Percentiles rank a stretch among this genome's conserved stretches.
Evolutionary conservation across 2,113 vertebrate genomes (phyloP).

Genomic region (Notarius lentiginosus): DNA sequence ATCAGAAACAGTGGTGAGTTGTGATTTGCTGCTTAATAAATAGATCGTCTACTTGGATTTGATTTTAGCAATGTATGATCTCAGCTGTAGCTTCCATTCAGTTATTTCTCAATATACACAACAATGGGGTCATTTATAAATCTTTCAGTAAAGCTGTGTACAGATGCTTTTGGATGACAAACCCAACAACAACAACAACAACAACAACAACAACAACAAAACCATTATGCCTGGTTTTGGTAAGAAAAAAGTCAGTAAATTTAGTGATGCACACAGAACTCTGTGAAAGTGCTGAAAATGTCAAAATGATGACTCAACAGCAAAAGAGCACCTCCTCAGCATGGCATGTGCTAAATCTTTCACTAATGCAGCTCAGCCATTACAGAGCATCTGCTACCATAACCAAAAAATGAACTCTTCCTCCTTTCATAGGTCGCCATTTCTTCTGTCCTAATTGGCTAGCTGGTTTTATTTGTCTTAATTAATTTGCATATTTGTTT

Average conservation of each 20-base stretch:
- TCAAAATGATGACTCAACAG: background rate
- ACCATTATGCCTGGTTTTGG: background rate
- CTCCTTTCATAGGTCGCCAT: background rate
- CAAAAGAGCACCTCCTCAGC: background rate
- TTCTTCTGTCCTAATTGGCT: background rate
- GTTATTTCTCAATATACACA: background rate
- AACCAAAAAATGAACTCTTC: background rate
- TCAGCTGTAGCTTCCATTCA: background rate
- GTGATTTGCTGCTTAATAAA: background rate
- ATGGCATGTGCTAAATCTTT: background rate
- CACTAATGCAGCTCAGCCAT: background rate
- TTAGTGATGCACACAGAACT: background rate
- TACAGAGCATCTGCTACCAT: background rate
- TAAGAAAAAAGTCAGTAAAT: no score
- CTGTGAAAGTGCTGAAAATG: background rate
- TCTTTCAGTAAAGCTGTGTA: background rate
- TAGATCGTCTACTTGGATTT: background rate
- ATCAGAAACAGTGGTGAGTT: slow-evolving; percentile 88
- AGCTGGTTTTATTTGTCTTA: no score
- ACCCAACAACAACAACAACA: background rate
- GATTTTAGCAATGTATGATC: background rate
- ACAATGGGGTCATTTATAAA: background rate
- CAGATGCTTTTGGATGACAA: background rate
- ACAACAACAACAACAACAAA: no score
- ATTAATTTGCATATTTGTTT: background rate